Base-by-base conservation (phyloP, 2,797 vertebrate genomes). In the Sebastes oblongus region DNA sequence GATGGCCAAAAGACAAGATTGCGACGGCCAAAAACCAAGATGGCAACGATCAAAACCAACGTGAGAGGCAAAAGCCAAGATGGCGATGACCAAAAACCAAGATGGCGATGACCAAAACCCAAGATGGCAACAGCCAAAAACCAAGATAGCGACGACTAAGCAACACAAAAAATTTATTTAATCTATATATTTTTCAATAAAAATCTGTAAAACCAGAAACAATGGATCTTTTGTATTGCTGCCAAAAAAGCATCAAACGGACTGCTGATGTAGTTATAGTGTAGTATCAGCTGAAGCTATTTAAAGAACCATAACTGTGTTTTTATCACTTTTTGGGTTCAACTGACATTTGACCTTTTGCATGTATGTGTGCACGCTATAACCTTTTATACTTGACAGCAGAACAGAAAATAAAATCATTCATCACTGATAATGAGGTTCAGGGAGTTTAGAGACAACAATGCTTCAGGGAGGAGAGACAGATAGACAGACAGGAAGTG, bases 371-470 rank as follows among this genome's bases (percentile, higher is more conserved):
- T 60, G 29, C 24, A 20, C 18, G 20, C 2, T 18, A 0, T 32
- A 3, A 59, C 16, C 29, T 76, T 75, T 67, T 11, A 74, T 39
- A 55, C 58, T 27, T 27, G 32, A 70, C 4, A 65, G 6, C n/a
- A 64, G 32, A 25, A 42, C 6, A 81, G 64, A 50, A 74, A 50
- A 76, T 64, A 25, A 4, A 86, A 64, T 8, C 8, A 75, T 84
- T 22, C 54, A 54, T 80, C 60, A 54, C 46, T 72, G 87, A 86
- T 88, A 75, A 72, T 64, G 55, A 75, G 58, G 79, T 76, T 80
- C 30, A 60, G 34, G 0, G 73, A 80, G 84, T 82, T 80, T 67
- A 80, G 36, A 61, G 12, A 59, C 58, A 25, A 75, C 73, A 32
- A 79, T 16, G 30, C 32, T 3, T 16, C 61, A 62, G 71, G 6